Base-by-base conservation (phyloP, 30 jellyfish, hydroid and myxozoan species). In the Haliclystus octoradiatus region DNA sequence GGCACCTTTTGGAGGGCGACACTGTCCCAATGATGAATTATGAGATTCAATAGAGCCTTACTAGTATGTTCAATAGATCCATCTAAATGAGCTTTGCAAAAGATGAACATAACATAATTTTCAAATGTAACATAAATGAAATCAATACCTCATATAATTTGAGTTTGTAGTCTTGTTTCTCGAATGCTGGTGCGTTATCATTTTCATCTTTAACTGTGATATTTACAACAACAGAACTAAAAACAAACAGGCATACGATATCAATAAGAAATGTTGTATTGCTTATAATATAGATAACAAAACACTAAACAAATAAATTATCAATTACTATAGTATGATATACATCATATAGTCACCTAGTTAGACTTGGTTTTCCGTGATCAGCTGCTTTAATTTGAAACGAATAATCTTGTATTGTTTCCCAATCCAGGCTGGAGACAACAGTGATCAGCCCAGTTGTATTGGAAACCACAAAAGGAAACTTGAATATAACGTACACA, bases 101-200 rank as follows among this genome's bases (percentile, higher is more conserved):
- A n/a, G 9, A 5, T 40, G 57, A 19, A 40, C 9, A 40, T 5
- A 40, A 40, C 19, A 40, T 5, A 40, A 40, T 9, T 40, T 19
- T 40, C 57, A 40, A 9, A 9, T 5, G 19, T 9, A 5, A 19
- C 57, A 40, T 19, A 40, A 40, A 19, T 19, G 19, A 40, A 40
- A 5, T 40, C 57, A 5, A 40, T 19, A 40, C 57, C 57, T 88
- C 97, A 7, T 50, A 46, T 28, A 73, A 33, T 2, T 79, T 50
- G 28, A 80, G 85, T 4, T 19, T 62, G 34, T 69, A 71, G 31
- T 33, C 73, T 5, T 76, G 31, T 26, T 51, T 68, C 24, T 63
- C 60, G 66, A 80, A 88, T 15, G 40, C 34, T 30, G 97, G 97
- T 19, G 67, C 13, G 63, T 88, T 75, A 65, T 88, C 97, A 66